Conservation (phyloP, 2,888 invertebrate genomes). For the Cheilosia variabilis region DNA sequence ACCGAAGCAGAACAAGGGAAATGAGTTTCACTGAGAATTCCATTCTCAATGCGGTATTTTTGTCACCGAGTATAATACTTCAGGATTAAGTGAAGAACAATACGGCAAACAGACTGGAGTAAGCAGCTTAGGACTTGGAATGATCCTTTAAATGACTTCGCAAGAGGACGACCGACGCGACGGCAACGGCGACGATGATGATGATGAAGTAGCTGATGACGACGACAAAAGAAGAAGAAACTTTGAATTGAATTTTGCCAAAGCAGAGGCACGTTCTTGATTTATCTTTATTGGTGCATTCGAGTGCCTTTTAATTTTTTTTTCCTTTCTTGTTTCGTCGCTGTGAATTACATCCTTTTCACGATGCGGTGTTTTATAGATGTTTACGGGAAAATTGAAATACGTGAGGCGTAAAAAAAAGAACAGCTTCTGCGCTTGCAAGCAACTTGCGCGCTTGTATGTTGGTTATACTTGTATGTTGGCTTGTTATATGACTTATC, state of each 20-base stretch:
- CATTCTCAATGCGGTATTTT: slow-evolving; percentile 61
- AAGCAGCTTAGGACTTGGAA: slow-evolving; percentile 66
- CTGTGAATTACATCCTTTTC: slow-evolving; percentile 50
- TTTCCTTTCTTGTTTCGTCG: slow-evolving; percentile 18
- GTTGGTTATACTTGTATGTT: neutral
- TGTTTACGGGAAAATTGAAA: slow-evolving; percentile 66
- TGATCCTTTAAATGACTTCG: slow-evolving; percentile 72
- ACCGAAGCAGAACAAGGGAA: slow-evolving; percentile 1
- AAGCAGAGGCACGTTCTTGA: slow-evolving; percentile 69
- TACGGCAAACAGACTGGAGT: slow-evolving; percentile 65
- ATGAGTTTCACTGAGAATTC: slow-evolving; percentile 37
- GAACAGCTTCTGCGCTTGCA: slow-evolving; percentile 15
- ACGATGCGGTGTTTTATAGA: slow-evolving; percentile 62
- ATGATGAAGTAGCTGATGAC: neutral
- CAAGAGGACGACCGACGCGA: slow-evolving; percentile 18
- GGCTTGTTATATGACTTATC: slow-evolving; percentile 24
- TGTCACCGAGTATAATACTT: slow-evolving; percentile 64
- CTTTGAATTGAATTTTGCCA: slow-evolving; percentile 61
- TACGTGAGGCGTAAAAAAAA: slow-evolving; percentile 58
- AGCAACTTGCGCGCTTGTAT: neutral
- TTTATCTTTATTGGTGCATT: slow-evolving; percentile 73
- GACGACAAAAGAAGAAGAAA: slow-evolving; percentile 11
- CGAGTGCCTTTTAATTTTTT: slow-evolving; percentile 43
- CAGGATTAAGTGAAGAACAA: slow-evolving; percentile 70
- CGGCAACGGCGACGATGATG: neutral